Evolutionary conservation across 2,797 vertebrate species (phyloP), one percentile per base, ranked within the genome.

Genomic region (Microctenopoma lineatum): DNA sequence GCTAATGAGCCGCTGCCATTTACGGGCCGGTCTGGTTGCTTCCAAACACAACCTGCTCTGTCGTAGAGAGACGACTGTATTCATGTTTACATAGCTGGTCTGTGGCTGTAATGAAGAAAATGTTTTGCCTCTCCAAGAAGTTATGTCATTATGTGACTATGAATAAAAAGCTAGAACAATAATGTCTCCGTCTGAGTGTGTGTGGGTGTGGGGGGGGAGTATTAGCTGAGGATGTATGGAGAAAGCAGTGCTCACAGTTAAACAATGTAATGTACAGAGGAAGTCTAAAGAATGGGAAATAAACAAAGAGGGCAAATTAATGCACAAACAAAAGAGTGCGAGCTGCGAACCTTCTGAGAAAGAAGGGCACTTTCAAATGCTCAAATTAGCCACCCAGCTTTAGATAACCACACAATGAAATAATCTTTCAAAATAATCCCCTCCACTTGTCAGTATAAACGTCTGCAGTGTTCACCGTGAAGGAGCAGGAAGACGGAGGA

Each of bases 81-180:
- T 62, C n/a, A 58, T 50, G 48, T 79, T 77, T 51, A 58, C 29
- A 55, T 21, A 59, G 62, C 51, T 54, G 7, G 25, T 62, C 68
- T 65, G 29, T 5, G 2, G 47, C 12, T 26, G 26, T 73, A 58
- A 75, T 66, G 47, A 58, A 75, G 14, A 60, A 42, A 45, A 63
- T 26, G 12, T 57, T 59, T 50, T 2, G 12, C 29, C 32, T 53
- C 70, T 48, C 59, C 9, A 66, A 41, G 6, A 14, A 6, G 42
- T 71, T 73, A 39, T 63, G 39, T 69, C 55, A 59, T 79, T 73
- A 75, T 64, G 66, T 76, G 58, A 70, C 42, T 66, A 61, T 75
- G 27, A 81, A 84, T 76, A 77, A 76, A 80, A 76, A 77, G 14
- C 52, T 67, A 27, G 36, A 77, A 68, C 77, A 27, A 36, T 34